Percentiles rank a stretch among this genome's conserved stretches.
phyloP scores from a whole-genome alignment of 1,140 invertebrate species.

The Conus ventricosus region DNA sequence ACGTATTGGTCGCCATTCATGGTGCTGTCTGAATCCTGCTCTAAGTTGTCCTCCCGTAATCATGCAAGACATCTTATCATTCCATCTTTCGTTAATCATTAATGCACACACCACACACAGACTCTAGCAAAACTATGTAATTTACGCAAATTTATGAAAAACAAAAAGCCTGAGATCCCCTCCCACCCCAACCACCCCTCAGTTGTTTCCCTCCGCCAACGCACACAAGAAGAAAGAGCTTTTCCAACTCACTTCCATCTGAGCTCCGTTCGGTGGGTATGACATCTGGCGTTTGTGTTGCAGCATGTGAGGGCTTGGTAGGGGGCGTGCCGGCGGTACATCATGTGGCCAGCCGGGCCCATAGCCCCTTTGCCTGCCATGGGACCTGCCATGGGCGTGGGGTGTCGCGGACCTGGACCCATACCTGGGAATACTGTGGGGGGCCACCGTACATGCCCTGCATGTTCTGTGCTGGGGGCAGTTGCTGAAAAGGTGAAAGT shows the following conservation, averaged over 20 bases:
- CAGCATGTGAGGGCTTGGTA: constrained; percentile 64
- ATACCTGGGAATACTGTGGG: constrained; percentile 58
- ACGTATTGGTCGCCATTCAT: no score
- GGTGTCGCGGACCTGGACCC: constrained; percentile 53
- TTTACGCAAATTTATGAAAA: no score
- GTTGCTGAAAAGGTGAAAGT: not conserved
- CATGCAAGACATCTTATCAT: no score
- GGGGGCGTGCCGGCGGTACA: constrained; percentile 61
- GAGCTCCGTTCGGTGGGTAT: constrained; percentile 64
- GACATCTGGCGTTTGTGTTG: constrained; percentile 55
- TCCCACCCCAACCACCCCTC: no score
- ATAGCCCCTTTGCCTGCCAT: constrained; percentile 56
- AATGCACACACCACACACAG: no score
- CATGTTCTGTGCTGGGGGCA: constrained; percentile 4
- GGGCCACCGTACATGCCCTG: constrained; percentile 9
- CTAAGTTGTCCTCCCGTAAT: no score
- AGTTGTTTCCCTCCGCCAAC: no score
- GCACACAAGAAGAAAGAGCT: not conserved
- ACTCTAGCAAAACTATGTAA: no score
- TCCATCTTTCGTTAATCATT: no score
- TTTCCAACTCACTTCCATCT: constrained; percentile 53
- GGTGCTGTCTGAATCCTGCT: no score
- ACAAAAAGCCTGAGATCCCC: no score
- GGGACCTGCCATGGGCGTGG: constrained; percentile 52
- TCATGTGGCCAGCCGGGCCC: constrained; percentile 69